These are phyloP conservation scores for Phengaris alcon DNA, from an alignment of 2,888 invertebrate genomes.

Conservation along the genomic window DNA sequence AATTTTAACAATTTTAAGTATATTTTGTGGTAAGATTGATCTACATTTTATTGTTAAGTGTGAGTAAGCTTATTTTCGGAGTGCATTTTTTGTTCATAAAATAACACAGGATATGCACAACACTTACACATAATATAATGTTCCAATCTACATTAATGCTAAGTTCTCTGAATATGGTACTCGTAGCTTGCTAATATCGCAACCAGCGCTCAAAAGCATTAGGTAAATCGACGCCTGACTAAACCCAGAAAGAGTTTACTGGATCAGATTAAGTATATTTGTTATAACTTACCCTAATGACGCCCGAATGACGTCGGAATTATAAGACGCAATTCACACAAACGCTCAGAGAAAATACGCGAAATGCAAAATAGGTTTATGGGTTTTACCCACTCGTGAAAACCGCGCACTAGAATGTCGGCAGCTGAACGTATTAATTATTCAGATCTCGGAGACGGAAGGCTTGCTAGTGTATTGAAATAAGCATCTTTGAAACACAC, in stretches of 20 bases:
- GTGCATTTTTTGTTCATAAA: too few species aligned
- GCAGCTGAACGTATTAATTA: conserved; percentile 33
- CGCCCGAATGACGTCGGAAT: conserved; percentile 33
- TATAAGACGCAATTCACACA: conserved; percentile 52
- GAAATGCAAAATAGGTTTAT: conserved; percentile 55
- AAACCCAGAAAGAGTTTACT: not conserved
- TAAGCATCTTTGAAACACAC: conserved; percentile 17
- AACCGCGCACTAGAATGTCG: conserved; percentile 35
- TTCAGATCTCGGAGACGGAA: conserved; percentile 30
- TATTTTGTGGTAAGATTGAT: too few species aligned
- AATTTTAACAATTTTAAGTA: too few species aligned
- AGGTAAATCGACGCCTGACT: not conserved
- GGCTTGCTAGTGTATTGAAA: conserved; percentile 21
- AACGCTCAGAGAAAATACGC: conserved; percentile 34
- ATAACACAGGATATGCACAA: too few species aligned
- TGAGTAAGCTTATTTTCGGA: too few species aligned
- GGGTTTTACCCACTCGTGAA: conserved; percentile 34
- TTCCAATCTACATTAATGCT: not conserved
- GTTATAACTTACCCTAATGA: conserved; percentile 18
- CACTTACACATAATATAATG: too few species aligned
- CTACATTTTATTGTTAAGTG: too few species aligned
- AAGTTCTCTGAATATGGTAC: not conserved
- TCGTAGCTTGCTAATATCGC: not conserved
- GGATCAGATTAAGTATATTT: conserved; percentile 7
- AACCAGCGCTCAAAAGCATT: not conserved